A percentile compares a stretch with the other conserved stretches of the same genome.
phyloP scores from a whole-genome alignment of 2,888 invertebrate genomes.

The Notodromas monacha region DNA sequence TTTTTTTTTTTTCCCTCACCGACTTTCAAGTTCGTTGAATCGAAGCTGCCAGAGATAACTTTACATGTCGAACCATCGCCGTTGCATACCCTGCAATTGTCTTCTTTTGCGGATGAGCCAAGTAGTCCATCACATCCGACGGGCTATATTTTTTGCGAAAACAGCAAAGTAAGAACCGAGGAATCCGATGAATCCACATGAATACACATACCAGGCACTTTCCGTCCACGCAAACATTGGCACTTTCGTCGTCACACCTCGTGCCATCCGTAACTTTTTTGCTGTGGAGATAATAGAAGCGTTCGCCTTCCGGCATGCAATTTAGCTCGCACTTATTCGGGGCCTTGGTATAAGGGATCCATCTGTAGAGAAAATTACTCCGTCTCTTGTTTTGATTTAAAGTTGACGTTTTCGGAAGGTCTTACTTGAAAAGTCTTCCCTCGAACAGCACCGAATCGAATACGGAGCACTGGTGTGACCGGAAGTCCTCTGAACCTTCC shows the following conservation, averaged over 20 bases:
- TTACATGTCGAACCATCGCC: slow-evolving; percentile 51
- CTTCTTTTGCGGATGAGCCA: slow-evolving; percentile 51
- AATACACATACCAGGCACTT: slow-evolving; percentile 42
- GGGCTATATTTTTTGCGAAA: slow-evolving; percentile 26
- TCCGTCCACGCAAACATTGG: slow-evolving; percentile 79
- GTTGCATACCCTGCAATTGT: slow-evolving; percentile 67
- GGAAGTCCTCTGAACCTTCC: slow-evolving; percentile 37
- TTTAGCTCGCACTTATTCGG: slow-evolving; percentile 73
- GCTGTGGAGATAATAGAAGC: slow-evolving; percentile 62
- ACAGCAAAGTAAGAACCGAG: too few relatives aligned
- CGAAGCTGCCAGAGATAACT: slow-evolving; percentile 34
- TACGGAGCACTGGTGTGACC: slow-evolving; percentile 56
- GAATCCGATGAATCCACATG: too few relatives aligned
- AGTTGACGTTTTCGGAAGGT: slow-evolving; percentile 11
- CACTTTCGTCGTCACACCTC: slow-evolving; percentile 37
- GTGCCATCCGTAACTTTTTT: slow-evolving; percentile 51
- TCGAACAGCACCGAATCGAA: slow-evolving; percentile 50
- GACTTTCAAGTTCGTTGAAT: slow-evolving; percentile 33
- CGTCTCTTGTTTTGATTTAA: too few relatives aligned
- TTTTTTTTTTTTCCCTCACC: slow-evolving; percentile 26
- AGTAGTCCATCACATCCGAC: slow-evolving; percentile 84
- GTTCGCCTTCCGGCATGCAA: slow-evolving; percentile 66
- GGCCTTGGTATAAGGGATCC: slow-evolving; percentile 59
- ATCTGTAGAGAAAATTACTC: slow-evolving; percentile 25
- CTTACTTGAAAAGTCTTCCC: slow-evolving; percentile 43